phyloP scores from a whole-genome alignment of 2,888 invertebrate species.

The Carterocephalus palaemon region DNA sequence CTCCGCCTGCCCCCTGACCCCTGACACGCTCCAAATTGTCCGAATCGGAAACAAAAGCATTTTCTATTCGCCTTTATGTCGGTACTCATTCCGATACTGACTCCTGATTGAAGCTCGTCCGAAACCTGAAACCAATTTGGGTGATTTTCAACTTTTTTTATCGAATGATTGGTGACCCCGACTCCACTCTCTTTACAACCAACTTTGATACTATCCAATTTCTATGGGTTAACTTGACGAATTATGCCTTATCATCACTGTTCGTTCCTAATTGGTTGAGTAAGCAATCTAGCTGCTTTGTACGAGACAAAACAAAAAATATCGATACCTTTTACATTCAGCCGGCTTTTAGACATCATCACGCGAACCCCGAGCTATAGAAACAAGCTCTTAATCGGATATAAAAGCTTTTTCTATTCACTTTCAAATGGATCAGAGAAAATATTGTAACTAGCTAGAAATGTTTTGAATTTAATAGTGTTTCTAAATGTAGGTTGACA shows the following conservation, averaged over 20 bases:
- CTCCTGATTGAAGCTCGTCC: slow-evolving; percentile 4
- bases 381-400: slow-evolving; percentile 17
- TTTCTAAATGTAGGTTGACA: no score
- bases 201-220: no score
- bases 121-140: slow-evolving; percentile 2
- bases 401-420: slow-evolving; percentile 19
- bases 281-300: no score
- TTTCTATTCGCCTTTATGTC: slow-evolving; percentile 11
- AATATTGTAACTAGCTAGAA: no score
- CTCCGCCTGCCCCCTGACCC: slow-evolving; percentile 25
- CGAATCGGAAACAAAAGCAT: slow-evolving; percentile 17
- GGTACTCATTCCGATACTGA: slow-evolving; percentile 3
- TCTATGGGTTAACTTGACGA: no score
- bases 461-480: no score
- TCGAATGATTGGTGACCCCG: no score
- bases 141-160: slow-evolving; percentile 4
- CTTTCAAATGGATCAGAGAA: slow-evolving; percentile 11
- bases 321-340: slow-evolving; percentile 8
- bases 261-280: no score
- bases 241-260: no score
- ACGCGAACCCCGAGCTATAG: slow-evolving; percentile 10
- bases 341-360: slow-evolving; percentile 5
- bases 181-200: no score
- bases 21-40: slow-evolving; percentile 21
- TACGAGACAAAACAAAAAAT: no score